Percentiles rank a stretch among this genome's conserved stretches.
phyloP scores from a whole-genome alignment of 2,113 vertebrate species.

The Dromiciops gliroides region DNA sequence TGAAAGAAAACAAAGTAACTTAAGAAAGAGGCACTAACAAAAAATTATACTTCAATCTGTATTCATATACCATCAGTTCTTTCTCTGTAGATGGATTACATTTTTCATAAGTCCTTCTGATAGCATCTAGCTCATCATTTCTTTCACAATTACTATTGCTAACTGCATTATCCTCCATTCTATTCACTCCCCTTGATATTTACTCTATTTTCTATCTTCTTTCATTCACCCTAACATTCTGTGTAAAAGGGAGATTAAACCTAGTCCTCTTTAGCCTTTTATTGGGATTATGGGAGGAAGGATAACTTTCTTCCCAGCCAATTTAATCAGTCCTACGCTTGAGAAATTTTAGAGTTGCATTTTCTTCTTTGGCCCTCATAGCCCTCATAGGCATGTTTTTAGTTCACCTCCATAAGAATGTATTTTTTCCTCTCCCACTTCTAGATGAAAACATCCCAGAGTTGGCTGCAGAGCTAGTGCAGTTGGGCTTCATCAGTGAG shows the following conservation, averaged over 20 bases:
- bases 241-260: not conserved
- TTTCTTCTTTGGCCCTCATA: not conserved
- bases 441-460: conserved; percentile 97
- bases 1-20: no score
- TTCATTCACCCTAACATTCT: no score
- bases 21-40: no score
- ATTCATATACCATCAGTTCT: no score
- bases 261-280: not conserved
- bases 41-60: no score
- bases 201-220: no score
- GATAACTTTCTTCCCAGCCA: not conserved
- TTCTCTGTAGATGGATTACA: no score
- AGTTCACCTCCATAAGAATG: not conserved
- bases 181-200: no score
- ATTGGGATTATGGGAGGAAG: not conserved
- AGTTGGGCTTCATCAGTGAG: conserved; percentile 98
- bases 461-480: conserved; percentile 95
- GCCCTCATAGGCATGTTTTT: not conserved
- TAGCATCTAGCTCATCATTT: no score
- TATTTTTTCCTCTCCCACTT: conserved; percentile 56
- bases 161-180: no score
- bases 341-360: not conserved
- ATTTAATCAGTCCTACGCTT: not conserved
- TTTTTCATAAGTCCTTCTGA: no score
- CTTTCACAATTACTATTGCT: no score